Base-by-base conservation (phyloP, 2,888 invertebrate species). In the Dichetophora obliterata region DNA sequence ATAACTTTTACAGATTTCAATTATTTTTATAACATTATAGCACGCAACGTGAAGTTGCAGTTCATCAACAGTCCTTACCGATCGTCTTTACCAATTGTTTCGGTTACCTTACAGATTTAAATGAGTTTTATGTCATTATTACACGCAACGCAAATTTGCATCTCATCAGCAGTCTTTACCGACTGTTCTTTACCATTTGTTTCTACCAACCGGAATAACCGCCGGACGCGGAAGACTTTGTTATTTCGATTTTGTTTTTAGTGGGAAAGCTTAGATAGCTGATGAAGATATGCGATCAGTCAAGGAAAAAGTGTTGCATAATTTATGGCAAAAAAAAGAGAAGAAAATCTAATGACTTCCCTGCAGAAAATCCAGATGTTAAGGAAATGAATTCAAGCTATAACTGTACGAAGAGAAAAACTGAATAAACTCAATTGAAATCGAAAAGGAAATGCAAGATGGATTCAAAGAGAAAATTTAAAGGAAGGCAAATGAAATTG, bases 191-290 rank as follows among this genome's bases (percentile, higher is more conserved):
- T n/a, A 24, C 43, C 9, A 73, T 65, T 68, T 48, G 50, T 50
- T 61, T 48, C 63, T 34, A 37, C 19, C 31, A 63, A 75, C 77
- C 77, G 77, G 77, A 77, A 77, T 73, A 66, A 50, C 63, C 69
- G 69, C 73, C 75, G 77, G 77, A 77, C 71, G 75, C 75, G 77
- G 71, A 77, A 77, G 70, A 70, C 75, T 74, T 61, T 50, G 65
- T 61, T 54, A 9, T 63, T 19, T 74, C 24, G 16, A 48, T 22
- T 22, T 59, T 43, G 43, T 43, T 22, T 54, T 52, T 31, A 52
- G 31, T 69, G 54, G 69, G 50, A 43, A 68, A 68, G 27, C 24
- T 27, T 5, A 27, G 27, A 65, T 9, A 1, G 9, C 68, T 57
- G 68, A 70, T 68, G 61, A 59, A 59, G 75, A 74, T 74, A 74